Conservation (phyloP, 2,888 invertebrate species). For the Melanotus villosus region DNA sequence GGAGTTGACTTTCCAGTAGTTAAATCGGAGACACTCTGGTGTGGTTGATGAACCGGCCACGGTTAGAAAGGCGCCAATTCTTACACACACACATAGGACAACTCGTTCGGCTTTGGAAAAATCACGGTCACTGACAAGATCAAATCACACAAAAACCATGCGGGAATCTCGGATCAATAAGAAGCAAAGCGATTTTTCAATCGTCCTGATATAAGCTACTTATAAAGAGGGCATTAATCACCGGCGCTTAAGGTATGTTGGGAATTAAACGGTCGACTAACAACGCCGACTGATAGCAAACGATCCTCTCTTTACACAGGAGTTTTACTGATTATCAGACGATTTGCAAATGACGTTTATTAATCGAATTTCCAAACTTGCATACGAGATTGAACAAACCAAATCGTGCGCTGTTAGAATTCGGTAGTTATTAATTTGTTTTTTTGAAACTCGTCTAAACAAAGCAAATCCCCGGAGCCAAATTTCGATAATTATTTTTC, state of each 20-base stretch:
- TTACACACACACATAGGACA: constrained; percentile 4
- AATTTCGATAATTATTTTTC: constrained; percentile 12
- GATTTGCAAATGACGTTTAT: background rate
- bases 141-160: constrained; percentile 5
- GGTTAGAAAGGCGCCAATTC: constrained; percentile 32
- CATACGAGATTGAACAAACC: background rate
- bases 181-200: constrained; percentile 14
- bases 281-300: background rate
- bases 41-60: constrained; percentile 25
- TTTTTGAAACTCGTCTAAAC: too few relatives aligned
- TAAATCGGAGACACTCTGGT: constrained; percentile 39
- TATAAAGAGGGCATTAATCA: constrained; percentile 22
- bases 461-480: too few relatives aligned
- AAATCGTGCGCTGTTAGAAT: background rate
- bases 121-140: constrained; percentile 27
- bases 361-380: constrained; percentile 1
- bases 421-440: too few relatives aligned
- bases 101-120: constrained; percentile 35
- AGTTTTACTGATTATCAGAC: background rate
- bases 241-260: constrained; percentile 11
- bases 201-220: constrained; percentile 11
- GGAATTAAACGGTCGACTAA: constrained; percentile 17
- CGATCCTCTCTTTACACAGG: background rate
- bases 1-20: constrained; percentile 42
- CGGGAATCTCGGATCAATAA: background rate